A percentile compares a stretch with the other conserved stretches of the same genome.
Evolutionary conservation across 2,113 vertebrate species (phyloP).

Genomic region (Podarcis cretensis): DNA sequence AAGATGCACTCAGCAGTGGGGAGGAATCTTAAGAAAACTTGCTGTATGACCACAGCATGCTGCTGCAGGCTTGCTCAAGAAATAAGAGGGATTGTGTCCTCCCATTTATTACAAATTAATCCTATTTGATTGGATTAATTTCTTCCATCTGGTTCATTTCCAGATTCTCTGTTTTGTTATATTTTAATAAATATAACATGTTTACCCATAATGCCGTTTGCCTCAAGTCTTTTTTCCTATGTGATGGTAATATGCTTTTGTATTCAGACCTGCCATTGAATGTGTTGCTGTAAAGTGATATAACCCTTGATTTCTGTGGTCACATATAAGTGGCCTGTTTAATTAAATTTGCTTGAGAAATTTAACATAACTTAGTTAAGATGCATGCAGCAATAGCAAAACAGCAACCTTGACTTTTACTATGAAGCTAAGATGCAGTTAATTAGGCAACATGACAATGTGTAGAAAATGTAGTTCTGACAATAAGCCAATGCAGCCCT

Average conservation of each 20-base stretch:
- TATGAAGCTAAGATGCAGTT: constrained; percentile 9
- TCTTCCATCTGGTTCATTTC: no score
- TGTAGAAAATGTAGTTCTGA: constrained; percentile 16
- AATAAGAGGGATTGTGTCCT: no score
- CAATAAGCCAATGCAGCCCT: neutral
- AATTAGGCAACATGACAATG: neutral
- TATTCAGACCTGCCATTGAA: neutral
- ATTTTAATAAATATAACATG: no score
- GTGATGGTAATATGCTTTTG: neutral
- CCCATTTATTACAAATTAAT: no score
- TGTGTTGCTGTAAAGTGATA: neutral
- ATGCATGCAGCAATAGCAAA: neutral
- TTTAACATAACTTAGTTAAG: neutral
- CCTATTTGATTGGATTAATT: no score
- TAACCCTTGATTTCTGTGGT: neutral
- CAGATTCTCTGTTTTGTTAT: no score
- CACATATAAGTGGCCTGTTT: neutral
- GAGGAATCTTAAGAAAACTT: no score
- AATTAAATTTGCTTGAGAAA: neutral
- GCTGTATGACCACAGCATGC: no score
- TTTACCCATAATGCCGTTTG: no score
- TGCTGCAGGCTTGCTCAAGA: no score
- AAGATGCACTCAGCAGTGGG: no score
- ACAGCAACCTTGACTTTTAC: neutral
- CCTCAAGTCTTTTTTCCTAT: no score